Conservation (phyloP, 2,888 invertebrate genomes). For the Euphydryas editha region DNA sequence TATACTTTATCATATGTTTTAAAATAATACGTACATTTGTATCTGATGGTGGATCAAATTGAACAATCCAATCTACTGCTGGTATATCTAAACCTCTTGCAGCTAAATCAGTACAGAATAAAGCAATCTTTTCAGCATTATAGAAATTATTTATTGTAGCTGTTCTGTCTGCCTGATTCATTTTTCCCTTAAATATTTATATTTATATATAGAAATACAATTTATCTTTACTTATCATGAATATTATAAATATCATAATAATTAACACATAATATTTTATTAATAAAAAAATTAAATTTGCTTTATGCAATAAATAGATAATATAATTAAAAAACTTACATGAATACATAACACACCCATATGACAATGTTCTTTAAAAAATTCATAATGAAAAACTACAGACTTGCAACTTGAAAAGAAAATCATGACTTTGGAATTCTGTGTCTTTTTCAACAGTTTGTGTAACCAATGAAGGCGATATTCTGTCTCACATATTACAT, state of each 20-base stretch:
- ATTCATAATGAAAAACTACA: conserved; percentile 96
- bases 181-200: conserved; percentile 92
- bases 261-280: neutral
- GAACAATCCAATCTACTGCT: conserved; percentile 99
- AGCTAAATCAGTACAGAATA: conserved; percentile 99
- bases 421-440: conserved; percentile 96
- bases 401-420: conserved; percentile 99
- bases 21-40: conserved; percentile 87
- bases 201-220: neutral
- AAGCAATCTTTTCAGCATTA: conserved; percentile 93
- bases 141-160: conserved; percentile 98
- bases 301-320: neutral
- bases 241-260: too few species aligned
- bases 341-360: conserved; percentile 96
- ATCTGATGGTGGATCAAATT: conserved; percentile 99
- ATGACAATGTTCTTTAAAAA: conserved; percentile 94
- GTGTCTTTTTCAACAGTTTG: conserved; percentile 97
- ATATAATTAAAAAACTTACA: conserved; percentile 84
- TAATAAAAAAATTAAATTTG: neutral
- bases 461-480: conserved; percentile 96
- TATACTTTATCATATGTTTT: neutral
- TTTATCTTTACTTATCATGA: too few species aligned
- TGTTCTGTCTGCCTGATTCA: conserved; percentile 97
- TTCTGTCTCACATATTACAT: conserved; percentile 96
- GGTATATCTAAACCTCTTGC: conserved; percentile 98